Base-by-base conservation (phyloP, 2,113 vertebrate genomes). In the Saimiri boliviensis region DNA sequence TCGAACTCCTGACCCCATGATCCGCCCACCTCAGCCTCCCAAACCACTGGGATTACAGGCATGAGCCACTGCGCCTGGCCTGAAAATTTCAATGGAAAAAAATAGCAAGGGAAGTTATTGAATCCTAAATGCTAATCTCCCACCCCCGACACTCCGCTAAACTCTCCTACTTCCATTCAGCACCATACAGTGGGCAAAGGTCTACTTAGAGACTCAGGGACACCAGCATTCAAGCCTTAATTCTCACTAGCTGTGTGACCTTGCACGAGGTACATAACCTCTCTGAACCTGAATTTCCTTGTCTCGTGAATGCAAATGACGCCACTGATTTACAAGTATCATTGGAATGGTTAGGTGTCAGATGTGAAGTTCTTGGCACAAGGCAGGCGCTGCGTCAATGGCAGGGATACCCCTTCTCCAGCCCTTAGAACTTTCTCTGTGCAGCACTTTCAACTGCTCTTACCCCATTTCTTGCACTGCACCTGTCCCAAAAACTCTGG, bases 221-320 rank as follows among this genome's bases (percentile, higher is more conserved):
- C 71, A 25, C 45, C 23, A 35, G 66, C 91, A 21, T 82, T 77
- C 66, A 74, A 76, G 52, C 68, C 21, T n/a, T 23, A 21, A 60
- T n/a, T 52, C 35, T 76, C 52, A 17, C 56, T 40, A 68, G 82
- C 92, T 66, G 14, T 56, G 74, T 54, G 63, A 23, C 37, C 86
- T 88, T 32, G 56, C 5, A 9, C 17, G 37, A 83, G 16, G 66
- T 11, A n/a, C 13, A 32, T n/a, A 27, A 60, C 11, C 63, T 80
- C 74, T 86, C 58, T 71, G 42, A 95, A 37, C 80, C 45, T 8
- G 45, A n/a, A 37, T 56, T 60, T 93, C 85, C 35, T 47, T 37
- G 23, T 81, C 52, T 52, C 40, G 30, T 20, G 30, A 30, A 4
- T 23, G 19, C 37, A 47, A 60, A 70, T 45, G n/a, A 47, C 10